Percentiles rank a stretch among this genome's conserved stretches.
Conservation (phyloP, 2,797 vertebrate genomes). For the Ptychadena robeensis region DNA sequence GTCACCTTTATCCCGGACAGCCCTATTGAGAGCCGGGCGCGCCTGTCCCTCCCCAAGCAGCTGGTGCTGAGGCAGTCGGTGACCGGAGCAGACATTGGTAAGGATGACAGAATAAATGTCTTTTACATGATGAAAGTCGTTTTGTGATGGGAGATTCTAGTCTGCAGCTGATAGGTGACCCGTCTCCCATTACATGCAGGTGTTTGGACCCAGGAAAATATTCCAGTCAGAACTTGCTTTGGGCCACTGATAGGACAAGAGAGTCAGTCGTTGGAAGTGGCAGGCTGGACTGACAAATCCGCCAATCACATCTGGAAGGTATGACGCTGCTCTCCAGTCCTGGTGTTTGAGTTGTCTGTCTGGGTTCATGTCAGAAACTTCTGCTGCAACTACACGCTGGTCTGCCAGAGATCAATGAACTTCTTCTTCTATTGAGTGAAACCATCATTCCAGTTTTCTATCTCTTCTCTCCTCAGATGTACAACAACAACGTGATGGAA, state of each 20-base stretch:
- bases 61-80: constrained; percentile 89
- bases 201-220: constrained; percentile 89
- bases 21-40: constrained; percentile 92
- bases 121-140: no score
- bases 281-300: constrained; percentile 93
- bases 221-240: constrained; percentile 93
- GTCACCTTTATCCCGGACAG: constrained; percentile 93
- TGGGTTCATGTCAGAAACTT: no score
- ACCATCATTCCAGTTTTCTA: no score
- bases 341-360: no score
- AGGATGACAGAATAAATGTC: no score
- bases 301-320: constrained; percentile 97
- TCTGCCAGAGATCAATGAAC: no score
- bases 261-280: constrained; percentile 90
- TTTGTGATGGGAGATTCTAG: no score
- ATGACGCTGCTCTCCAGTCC: constrained; percentile 20
- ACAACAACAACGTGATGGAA: constrained; percentile 89
- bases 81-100: constrained; percentile 88
- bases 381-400: no score
- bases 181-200: constrained; percentile 73
- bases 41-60: constrained; percentile 91
- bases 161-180: background rate
- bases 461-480: constrained; percentile 78
- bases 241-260: constrained; percentile 95
- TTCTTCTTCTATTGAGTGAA: no score